Base-by-base conservation (phyloP, 2,888 invertebrate genomes). In the Andrena praecox region DNA sequence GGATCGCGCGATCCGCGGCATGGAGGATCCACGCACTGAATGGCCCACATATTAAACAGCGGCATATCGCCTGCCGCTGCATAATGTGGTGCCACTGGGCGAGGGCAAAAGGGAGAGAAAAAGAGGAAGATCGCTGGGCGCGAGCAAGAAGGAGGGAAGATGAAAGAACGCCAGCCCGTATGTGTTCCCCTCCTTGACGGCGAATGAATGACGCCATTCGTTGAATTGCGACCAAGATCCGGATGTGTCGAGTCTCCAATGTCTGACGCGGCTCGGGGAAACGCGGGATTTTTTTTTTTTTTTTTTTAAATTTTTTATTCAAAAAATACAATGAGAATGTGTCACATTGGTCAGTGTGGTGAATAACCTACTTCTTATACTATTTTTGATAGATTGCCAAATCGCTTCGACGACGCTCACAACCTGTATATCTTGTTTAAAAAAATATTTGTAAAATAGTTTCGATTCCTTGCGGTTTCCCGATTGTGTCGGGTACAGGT, bases 41-140 rank as follows among this genome's bases (percentile, higher is more conserved):
- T 89, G 88, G 81, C 86, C 89, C 85, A 89, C 86, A 89, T 89
- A 88, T 88, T 87, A 85, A 88, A 87, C 85, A 80, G 73, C 77
- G 59, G 72, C 64, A 71, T 84, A 86, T 80, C 75, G 81, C 67
- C 83, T 56, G 33, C 60, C 71, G 59, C 85, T 85, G 82, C 80
- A 87, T 89, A 88, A 88, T 80, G 79, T 80, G 77, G 35, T 78
- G 72, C 66, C 81, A 62, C 63, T 59, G 79, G 68, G 64, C 60
- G 75, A 84, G 85, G 71, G 70, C n/a, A 31, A 52, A 79, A 84
- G 52, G 59, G 66, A 72, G 60, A 29, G 50, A 82, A 70, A 64
- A 77, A 64, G 80, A 77, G 67, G n/a, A 59, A 54, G 60, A 35
- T 56, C 31, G 27, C 12, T 8, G 24, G 64, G 79, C 42, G 60